Base-by-base conservation (phyloP, 2,113 vertebrate species). In the Plectropomus leopardus region DNA sequence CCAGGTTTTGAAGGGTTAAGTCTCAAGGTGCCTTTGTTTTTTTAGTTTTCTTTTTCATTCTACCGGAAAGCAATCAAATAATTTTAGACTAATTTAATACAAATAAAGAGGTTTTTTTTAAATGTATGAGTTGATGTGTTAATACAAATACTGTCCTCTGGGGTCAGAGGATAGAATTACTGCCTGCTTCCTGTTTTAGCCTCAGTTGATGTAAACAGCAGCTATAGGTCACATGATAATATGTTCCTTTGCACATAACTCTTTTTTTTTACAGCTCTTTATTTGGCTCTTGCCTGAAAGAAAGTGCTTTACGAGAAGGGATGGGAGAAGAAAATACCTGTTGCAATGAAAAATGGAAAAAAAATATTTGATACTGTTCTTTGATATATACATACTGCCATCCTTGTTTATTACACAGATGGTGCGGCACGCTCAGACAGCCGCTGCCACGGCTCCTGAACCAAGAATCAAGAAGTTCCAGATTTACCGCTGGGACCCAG, bases 401-500 rank as follows among this genome's bases (percentile, higher is more conserved):
- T 34, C 28, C 17, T 59, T 64, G 15, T 42, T 47, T 51, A 2
- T 59, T 57, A 14, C 64, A 3, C 89, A 97, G 96, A 63, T 78
- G 51, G 95, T 93, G 19, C 95, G 96, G 16, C 91, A 86, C 3
- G 94, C 83, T 0, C 97, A 98, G 89, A 96, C 96, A 0, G 95
- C 95, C 0, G 94, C 96, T 0, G 95, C 94, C 0, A 34, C 88
- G 3, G 93, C 90, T 17, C 60, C 85, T 0, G 90, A 93, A 0
- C 92, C 97, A 0, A 94, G 95, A 9, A 71, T 98, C 48, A 99
- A 99, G 93, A 97, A 94, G 80, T 99, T 98, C 71, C 96, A 97
- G 69, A 94, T 99, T 75, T 99, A 99, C 88, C 94, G 97, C 69
- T 99, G 98, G 98, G 96, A 98, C 76, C 98, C 98, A 0, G 97